Conservation (phyloP, 2,888 invertebrate species). For the Cylloceria caligata region DNA sequence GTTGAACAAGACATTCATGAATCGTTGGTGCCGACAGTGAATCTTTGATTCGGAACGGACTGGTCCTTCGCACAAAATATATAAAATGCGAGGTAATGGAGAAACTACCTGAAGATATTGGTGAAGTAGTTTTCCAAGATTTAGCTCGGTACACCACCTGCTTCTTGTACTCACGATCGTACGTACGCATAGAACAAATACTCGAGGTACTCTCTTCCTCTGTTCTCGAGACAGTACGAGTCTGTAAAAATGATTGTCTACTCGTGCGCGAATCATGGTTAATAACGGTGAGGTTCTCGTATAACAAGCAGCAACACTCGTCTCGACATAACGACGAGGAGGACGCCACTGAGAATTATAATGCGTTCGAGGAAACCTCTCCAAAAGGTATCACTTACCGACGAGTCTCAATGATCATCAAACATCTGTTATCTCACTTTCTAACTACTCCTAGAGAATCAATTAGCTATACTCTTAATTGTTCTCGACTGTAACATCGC, state of each 20-base stretch:
- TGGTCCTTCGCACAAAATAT: not conserved
- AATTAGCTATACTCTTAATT: not conserved
- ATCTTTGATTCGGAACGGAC: not conserved
- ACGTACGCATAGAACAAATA: slow-evolving; percentile 47
- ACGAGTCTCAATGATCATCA: slow-evolving; percentile 32
- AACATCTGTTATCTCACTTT: slow-evolving; percentile 19
- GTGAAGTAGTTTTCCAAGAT: slow-evolving; percentile 37
- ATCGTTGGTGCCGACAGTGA: not conserved
- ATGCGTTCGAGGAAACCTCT: slow-evolving; percentile 62
- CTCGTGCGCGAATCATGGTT: slow-evolving; percentile 3
- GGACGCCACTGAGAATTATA: slow-evolving; percentile 41
- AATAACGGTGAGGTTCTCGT: slow-evolving; percentile 35
- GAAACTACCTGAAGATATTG: not conserved
- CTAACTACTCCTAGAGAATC: not conserved
- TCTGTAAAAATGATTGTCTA: slow-evolving; percentile 30
- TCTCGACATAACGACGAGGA: slow-evolving; percentile 48
- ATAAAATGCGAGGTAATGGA: not conserved
- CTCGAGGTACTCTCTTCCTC: slow-evolving; percentile 23
- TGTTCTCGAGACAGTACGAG: slow-evolving; percentile 13
- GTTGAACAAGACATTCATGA: slow-evolving; percentile 1
- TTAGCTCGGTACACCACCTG: slow-evolving; percentile 1
- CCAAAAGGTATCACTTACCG: slow-evolving; percentile 3
- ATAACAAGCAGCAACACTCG: slow-evolving; percentile 27
- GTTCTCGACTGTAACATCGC: not conserved
- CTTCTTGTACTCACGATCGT: slow-evolving; percentile 9